These are phyloP conservation scores for Oreochromis spilurus DNA, from an alignment of 2,113 vertebrate species.

Conservation along the genomic window DNA sequence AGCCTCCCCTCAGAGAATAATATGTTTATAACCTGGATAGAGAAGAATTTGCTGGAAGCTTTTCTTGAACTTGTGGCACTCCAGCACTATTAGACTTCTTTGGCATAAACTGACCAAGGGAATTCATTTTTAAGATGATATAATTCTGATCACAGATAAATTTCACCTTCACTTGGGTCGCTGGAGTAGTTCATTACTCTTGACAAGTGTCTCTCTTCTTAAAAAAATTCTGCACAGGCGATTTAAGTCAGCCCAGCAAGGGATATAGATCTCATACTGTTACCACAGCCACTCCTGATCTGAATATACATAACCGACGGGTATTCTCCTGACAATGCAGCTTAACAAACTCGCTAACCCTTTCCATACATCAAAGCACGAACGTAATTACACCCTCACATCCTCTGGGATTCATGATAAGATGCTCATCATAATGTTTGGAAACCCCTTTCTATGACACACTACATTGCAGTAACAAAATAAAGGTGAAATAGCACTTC, in stretches of 20 bases:
- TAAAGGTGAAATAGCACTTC: neutral
- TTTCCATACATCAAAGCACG: neutral
- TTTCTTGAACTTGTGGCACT: neutral
- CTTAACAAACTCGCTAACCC: neutral
- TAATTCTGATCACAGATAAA: neutral
- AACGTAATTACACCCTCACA: neutral
- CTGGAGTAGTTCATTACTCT: neutral
- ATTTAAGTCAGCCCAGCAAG: neutral
- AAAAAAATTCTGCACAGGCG: neutral
- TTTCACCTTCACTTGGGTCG: neutral
- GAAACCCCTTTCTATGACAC: neutral
- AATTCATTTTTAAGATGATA: neutral
- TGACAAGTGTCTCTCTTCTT: neutral
- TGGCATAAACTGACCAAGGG: neutral
- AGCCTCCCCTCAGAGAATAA: neutral
- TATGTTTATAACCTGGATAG: neutral
- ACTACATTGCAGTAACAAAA: neutral
- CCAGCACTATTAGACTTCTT: neutral
- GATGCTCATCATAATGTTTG: constrained; percentile 1
- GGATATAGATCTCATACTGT: neutral
- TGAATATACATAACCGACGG: neutral
- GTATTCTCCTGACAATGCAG: neutral
- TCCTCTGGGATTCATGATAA: constrained; percentile 13
- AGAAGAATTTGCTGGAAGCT: neutral
- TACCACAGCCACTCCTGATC: neutral